Conservation (phyloP, 1,140 invertebrate genomes). For the Drosophila simulans region DNA sequence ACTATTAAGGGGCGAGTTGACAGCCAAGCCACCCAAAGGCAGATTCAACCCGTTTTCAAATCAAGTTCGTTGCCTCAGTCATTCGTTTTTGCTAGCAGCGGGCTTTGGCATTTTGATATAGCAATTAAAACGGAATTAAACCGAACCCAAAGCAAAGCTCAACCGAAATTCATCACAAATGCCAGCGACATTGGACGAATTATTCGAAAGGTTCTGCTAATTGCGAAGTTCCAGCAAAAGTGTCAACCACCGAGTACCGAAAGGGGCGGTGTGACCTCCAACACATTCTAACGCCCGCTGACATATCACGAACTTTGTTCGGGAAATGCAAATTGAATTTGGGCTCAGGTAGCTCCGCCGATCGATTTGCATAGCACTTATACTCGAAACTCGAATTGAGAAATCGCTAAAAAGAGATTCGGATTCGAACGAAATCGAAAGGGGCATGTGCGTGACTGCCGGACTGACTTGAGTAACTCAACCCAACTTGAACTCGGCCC, state of each 20-base stretch:
- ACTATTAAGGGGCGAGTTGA: conserved; percentile 14
- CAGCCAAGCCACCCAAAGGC: background rate
- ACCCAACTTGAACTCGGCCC: conserved; percentile 20
- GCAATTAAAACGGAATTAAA: conserved; percentile 45
- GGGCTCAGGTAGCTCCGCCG: conserved; percentile 11
- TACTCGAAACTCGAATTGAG: conserved; percentile 54
- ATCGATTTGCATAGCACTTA: conserved; percentile 68
- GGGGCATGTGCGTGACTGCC: conserved; percentile 68
- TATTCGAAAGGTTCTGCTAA: conserved; percentile 45
- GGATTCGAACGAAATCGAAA: conserved; percentile 65
- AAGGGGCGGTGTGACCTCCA: conserved; percentile 41
- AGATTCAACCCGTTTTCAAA: conserved; percentile 49
- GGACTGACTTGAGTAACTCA: conserved; percentile 43
- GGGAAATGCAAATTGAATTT: conserved; percentile 71
- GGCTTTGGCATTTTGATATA: conserved; percentile 47
- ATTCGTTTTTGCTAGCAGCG: conserved; percentile 18
- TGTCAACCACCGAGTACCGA: conserved; percentile 27
- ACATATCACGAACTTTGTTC: conserved; percentile 71
- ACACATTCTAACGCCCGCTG: conserved; percentile 75
- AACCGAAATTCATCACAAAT: conserved; percentile 33
- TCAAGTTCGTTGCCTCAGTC: conserved; percentile 53
- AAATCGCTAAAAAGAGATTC: conserved; percentile 55
- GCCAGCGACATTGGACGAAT: conserved; percentile 26
- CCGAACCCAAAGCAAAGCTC: background rate
- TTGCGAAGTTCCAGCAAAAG: conserved; percentile 39